Evolutionary conservation across 2,113 vertebrate species (phyloP), one percentile per base, ranked within the genome.

Genomic region (Seriola rivoliana): DNA sequence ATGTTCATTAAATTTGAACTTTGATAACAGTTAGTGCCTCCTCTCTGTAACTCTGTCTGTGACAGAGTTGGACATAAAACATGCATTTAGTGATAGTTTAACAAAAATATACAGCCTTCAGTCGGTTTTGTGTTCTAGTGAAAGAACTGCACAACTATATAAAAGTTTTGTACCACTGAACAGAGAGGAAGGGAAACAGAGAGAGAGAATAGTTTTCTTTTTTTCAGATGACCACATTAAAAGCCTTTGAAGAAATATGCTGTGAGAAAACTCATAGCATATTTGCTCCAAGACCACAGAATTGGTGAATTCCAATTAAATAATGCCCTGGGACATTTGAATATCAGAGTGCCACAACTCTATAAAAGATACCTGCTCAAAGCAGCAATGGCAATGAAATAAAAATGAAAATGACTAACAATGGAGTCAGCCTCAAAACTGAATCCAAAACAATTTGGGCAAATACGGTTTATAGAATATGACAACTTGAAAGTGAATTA

Each of bases 271-370:
- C 36, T 44, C 21, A n/a, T 5, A 50, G 32, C 25, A 34, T 80
- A 78, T 75, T 88, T 83, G 40, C 81, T 80, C 63, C 44, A 77
- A 67, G 52, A 75, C 58, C 32, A 63, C 13, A 40, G 17, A 59
- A 72, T 29, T 80, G 54, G 48, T 82, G 58, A 87, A 81, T 90
- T 89, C 73, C 71, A 85, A 88, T 90, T 89, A 85, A 67, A 85
- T 75, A 66, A 82, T 62, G 74, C 79, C 77, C 21, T 14, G 48
- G 73, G 84, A 75, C 64, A 81, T 82, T 80, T 72, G 17, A 84
- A 80, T 78, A 72, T 73, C 57, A 70, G 34, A 73, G 12, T 55
- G 59, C 25, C 11, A 42, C 48, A 81, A 76, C 42, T 68, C 60
- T 23, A 48, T 75, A 46, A 72, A 73, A 76, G 67, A 83, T 82